Base-by-base conservation (phyloP, 2,888 invertebrate genomes). In the Hypomecis punctinalis region DNA sequence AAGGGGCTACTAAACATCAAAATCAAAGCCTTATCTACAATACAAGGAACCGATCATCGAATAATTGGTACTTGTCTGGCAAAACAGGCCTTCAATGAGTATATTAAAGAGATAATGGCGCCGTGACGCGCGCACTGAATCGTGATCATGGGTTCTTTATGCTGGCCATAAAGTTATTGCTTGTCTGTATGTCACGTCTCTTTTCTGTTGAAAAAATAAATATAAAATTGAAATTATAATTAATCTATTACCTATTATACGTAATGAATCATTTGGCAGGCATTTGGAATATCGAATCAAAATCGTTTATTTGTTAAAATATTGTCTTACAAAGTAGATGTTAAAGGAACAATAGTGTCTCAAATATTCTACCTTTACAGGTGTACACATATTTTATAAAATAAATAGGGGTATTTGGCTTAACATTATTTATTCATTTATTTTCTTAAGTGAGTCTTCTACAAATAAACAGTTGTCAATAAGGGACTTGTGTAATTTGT, bases 41-140 rank as follows among this genome's bases (percentile, higher is more conserved):
- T 57, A 57, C 57, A 45, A 61, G 53, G 53, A 57, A 58, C 61
- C 9, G 49, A 59, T 59, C 39, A 33, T 52, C 47, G n/a, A 35
- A 45, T 66, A 61, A 66, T 66, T 66, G 65, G 65, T 48, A 61
- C 60, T 61, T 61, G 61, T 61, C 52, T 66, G 33, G 37, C 57
- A 66, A 61, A 65, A 61, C 65, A 61, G 65, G 57, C 53, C 57
- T 66, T 61, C 65, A 61, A 61, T 61, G 53, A 57, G 61, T 61
- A 57, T 66, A 66, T 66, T 66, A 66, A 57, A 49, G 39, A 47
- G 65, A 66, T 61, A 66, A 66, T 57, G 40, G 9, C 11, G 10
- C 23, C 56, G 57, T 66, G 53, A 48, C 53, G 57, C 53, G 61
- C 23, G 53, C n/a, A 1, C 42, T 52, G 65, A 66, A 66, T 66